Conservation (phyloP, 2,113 vertebrate genomes). For the Mastomys coucha region DNA sequence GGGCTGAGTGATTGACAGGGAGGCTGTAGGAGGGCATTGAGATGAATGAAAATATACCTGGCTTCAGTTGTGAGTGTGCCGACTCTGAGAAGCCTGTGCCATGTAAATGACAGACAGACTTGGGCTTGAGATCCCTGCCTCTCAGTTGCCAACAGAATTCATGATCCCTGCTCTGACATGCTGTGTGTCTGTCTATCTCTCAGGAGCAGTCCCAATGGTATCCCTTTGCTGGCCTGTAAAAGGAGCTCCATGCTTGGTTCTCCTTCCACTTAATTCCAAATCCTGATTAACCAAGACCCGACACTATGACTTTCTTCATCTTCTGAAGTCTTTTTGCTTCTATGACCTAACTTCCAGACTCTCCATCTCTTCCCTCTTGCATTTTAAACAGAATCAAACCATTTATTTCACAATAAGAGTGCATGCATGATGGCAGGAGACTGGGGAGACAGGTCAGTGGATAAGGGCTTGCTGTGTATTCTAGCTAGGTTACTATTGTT, state of each 20-base stretch:
- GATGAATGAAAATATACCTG: not conserved
- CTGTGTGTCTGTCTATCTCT: no score
- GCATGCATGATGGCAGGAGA: not conserved
- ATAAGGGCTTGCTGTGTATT: not conserved
- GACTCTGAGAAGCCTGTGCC: not conserved
- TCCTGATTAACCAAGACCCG: not conserved
- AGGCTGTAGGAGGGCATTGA: not conserved
- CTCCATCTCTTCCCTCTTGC: not conserved
- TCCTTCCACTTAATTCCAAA: not conserved
- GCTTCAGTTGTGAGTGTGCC: rapidly evolving
- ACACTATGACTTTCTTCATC: not conserved
- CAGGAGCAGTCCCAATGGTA: rapidly evolving
- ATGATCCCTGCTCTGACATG: not conserved
- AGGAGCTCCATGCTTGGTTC: not conserved
- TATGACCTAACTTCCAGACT: not conserved
- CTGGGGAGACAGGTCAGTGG: not conserved
- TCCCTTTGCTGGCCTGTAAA: not conserved
- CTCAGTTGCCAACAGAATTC: not conserved
- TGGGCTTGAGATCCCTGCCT: not conserved
- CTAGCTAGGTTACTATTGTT: not conserved
- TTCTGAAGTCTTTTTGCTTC: not conserved
- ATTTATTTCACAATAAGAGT: no score
- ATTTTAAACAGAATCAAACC: not conserved
- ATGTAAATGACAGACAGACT: not conserved
- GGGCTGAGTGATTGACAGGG: not conserved